Percentiles rank a stretch among this genome's conserved stretches.
Conservation (phyloP, 2,113 vertebrate species). For the cat (Felis catus) region F.catus_Fca126_mat1.0 CM031413.1:158672001-158672500, state of each 20-base stretch:
- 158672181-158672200: background rate
- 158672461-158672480: no score
- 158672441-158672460: background rate
- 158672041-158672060: background rate
- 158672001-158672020: background rate
- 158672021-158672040: slow-evolving; percentile 41
- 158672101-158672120: background rate
- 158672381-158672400: background rate
- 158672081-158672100: background rate
- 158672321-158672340: background rate
- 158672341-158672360: background rate
- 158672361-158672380: background rate
- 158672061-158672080: background rate
- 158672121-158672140: background rate
- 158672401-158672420: background rate
- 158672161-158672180: background rate
- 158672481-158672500: no score
- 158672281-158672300: background rate
- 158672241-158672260: background rate
- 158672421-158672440: background rate
- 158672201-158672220: background rate
- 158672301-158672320: background rate
- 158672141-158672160: background rate
- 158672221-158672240: background rate
- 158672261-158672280: background rate